phyloP scores from a whole-genome alignment of 2,888 invertebrate species.

The Muscina levida region DNA sequence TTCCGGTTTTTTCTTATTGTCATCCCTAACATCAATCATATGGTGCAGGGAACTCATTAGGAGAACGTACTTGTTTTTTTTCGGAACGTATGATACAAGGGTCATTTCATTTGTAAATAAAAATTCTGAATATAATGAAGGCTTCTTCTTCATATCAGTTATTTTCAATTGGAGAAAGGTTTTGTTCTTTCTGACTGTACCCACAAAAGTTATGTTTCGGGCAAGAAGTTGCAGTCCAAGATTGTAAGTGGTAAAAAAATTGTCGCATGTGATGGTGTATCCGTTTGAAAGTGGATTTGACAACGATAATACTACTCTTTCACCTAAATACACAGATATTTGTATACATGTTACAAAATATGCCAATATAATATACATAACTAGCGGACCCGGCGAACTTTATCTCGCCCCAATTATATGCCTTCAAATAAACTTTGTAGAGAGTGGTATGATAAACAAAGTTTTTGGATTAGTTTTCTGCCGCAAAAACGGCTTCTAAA shows the following conservation, averaged over 20 bases:
- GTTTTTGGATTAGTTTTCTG: too few relatives aligned
- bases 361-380: too few relatives aligned
- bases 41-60: constrained; percentile 20
- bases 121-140: constrained; percentile 25
- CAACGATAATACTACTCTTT: neutral
- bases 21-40: constrained; percentile 3
- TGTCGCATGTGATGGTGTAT: constrained; percentile 21
- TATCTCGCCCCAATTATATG: too few relatives aligned
- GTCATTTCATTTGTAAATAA: constrained; percentile 35
- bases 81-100: constrained; percentile 33
- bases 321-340: too few relatives aligned
- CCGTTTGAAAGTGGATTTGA: neutral
- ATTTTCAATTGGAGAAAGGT: constrained; percentile 26
- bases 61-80: constrained; percentile 22
- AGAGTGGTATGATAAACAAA: too few relatives aligned
- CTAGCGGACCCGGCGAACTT: too few relatives aligned
- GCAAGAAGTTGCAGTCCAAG: constrained; percentile 9
- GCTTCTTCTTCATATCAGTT: constrained; percentile 30
- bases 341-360: too few relatives aligned
- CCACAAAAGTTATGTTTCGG: constrained; percentile 32
- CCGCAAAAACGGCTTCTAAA: too few relatives aligned
- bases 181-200: constrained; percentile 26
- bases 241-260: constrained; percentile 41
- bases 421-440: too few relatives aligned
- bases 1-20: constrained; percentile 26